Conservation (phyloP, 2,113 vertebrate species). For the Phycodurus eques region DNA sequence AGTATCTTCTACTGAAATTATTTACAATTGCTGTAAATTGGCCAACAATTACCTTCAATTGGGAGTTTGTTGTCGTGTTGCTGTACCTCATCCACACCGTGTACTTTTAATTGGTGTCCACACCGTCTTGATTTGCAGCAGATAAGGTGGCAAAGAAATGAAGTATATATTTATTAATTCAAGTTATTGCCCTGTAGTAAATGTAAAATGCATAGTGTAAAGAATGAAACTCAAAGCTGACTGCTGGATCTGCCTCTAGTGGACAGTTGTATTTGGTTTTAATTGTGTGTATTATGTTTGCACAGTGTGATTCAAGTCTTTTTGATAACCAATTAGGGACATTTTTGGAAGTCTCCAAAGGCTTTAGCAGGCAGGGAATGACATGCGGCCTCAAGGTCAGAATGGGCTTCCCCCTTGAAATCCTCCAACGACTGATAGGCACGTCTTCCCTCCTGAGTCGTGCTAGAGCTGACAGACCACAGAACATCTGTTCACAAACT, state of each 20-base stretch:
- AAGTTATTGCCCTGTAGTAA: neutral
- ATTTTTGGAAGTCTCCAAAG: slow-evolving; percentile 28
- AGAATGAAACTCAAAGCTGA: neutral
- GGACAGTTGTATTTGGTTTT: neutral
- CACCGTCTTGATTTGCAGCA: neutral
- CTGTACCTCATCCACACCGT: neutral
- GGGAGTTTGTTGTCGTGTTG: neutral
- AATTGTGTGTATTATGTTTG: slow-evolving; percentile 29
- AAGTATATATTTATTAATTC: neutral
- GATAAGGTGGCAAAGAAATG: neutral
- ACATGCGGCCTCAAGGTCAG: slow-evolving; percentile 78
- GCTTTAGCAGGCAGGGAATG: slow-evolving; percentile 48
- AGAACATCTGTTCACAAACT: slow-evolving; percentile 99
- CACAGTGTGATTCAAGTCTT: slow-evolving; percentile 7
- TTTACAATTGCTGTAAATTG: neutral
- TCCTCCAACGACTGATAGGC: slow-evolving; percentile 84
- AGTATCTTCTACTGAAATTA: neutral
- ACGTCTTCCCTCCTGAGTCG: slow-evolving; percentile 90
- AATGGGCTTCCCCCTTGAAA: slow-evolving; percentile 56
- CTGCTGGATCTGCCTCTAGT: neutral
- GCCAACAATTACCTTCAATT: neutral
- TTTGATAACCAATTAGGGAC: slow-evolving; percentile 35
- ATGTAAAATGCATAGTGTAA: neutral
- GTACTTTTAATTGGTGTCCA: neutral
- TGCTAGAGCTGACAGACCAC: slow-evolving; percentile 88